These are phyloP conservation scores for Scomber scombrus DNA, from an alignment of 2,113 vertebrate species.

Conservation along the genomic window DNA sequence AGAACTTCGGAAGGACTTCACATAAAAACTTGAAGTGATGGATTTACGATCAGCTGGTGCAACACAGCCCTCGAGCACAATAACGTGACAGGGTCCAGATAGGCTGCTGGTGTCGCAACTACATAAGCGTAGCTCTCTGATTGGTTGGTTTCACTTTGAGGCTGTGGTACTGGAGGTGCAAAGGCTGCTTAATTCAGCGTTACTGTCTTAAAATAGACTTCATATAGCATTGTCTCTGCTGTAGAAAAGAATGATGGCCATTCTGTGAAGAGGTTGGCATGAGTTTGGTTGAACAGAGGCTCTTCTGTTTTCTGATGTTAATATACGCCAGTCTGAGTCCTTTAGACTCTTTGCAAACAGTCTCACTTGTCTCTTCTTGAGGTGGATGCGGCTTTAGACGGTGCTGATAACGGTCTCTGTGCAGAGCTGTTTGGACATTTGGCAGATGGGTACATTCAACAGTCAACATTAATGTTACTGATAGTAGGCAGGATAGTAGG, in stretches of 20 bases:
- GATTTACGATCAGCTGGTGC: no score
- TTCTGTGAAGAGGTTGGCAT: conserved; percentile 27
- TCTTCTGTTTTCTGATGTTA: conserved; percentile 19
- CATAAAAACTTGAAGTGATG: no score
- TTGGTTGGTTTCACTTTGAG: conserved; percentile 7
- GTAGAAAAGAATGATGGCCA: conserved; percentile 28
- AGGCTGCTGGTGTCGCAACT: no score
- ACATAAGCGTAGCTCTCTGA: no score
- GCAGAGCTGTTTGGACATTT: conserved; percentile 7
- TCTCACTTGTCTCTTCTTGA: conserved; percentile 7
- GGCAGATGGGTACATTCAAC: background rate
- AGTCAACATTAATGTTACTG: conserved; percentile 16
- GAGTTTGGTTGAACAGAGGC: conserved; percentile 31
- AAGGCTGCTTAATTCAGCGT: conserved; percentile 28
- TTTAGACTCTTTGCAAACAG: conserved; percentile 8
- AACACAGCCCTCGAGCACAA: no score
- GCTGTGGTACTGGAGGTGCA: background rate
- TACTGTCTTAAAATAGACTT: conserved; percentile 46
- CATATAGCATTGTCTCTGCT: background rate
- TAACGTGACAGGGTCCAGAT: no score
- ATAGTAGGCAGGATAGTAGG: no score
- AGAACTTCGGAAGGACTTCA: no score
- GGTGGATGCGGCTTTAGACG: conserved; percentile 8
- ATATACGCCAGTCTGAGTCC: conserved; percentile 17
- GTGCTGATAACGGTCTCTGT: conserved; percentile 9